Evolutionary conservation across 2,797 vertebrate genomes (phyloP).

Genomic region (Linurgus olivaceus): DNA sequence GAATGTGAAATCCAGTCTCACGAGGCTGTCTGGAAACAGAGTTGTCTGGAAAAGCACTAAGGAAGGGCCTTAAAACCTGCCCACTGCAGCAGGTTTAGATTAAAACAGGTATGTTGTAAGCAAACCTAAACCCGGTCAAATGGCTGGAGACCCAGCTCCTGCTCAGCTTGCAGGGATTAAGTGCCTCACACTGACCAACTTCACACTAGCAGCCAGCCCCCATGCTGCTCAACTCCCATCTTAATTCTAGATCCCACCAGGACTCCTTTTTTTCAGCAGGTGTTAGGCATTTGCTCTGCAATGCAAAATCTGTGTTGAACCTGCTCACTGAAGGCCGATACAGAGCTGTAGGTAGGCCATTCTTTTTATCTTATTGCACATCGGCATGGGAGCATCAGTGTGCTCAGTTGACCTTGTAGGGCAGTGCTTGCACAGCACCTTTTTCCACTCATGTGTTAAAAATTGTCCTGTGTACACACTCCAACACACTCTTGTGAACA

Average conservation of each 20-base stretch:
- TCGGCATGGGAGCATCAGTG: neutral
- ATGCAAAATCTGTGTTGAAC: neutral
- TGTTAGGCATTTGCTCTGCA: neutral
- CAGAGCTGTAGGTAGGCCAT: neutral
- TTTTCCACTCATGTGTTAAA: neutral
- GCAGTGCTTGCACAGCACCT: neutral
- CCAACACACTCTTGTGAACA: neutral
- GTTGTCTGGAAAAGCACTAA: slow-evolving; percentile 1
- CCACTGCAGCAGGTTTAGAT: slow-evolving; percentile 29
- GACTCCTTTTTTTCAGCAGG: neutral
- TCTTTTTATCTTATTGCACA: neutral
- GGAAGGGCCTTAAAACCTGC: slow-evolving; percentile 6
- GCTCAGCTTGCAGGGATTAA: neutral
- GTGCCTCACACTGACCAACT: neutral
- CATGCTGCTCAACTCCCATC: neutral
- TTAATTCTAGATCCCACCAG: neutral
- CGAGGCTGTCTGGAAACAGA: slow-evolving; percentile 19
- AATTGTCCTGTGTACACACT: neutral
- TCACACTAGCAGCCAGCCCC: neutral
- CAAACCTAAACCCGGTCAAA: neutral
- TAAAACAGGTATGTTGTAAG: slow-evolving; percentile 13
- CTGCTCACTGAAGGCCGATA: neutral
- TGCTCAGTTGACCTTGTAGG: neutral
- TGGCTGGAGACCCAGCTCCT: fast-evolving
- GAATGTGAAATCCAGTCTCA: slow-evolving; percentile 38